Evolutionary conservation across 2,797 vertebrate genomes (phyloP), one percentile per base, ranked within the genome.

Genomic region (Fistularia tabacaria): DNA sequence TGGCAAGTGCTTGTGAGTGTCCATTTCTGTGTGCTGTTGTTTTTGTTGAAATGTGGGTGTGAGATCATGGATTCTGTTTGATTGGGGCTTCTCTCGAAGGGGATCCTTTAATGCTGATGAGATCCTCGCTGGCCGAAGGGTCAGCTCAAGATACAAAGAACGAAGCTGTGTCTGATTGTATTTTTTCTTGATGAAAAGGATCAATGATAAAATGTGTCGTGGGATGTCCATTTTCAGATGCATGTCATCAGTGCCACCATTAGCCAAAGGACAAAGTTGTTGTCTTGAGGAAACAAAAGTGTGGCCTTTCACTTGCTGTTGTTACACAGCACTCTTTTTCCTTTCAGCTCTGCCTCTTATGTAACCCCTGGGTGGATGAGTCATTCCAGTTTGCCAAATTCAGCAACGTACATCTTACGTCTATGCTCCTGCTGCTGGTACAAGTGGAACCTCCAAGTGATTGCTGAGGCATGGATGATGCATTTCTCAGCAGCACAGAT

Each of bases 281-380:
- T 49, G 50, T 66, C 57, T 59, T 68, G 46, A 46, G 57, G 43
- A 55, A 54, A 40, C 25, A 25, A 25, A 25, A 25, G 25, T 41
- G 36, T 53, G 25, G 52, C 64, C 54, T 45, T 57, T 61, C 59
- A 61, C 43, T 42, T 1, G 41, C 58, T 38, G 39, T 58, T 66
- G 45, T 69, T 64, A 52, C 59, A 67, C 78, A 75, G 72, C 56
- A 37, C 72, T 71, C 59, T 68, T 78, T 69, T 57, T 61, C 46
- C 43, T 51, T 57, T 73, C 78, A 76, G 52, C 59, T 66, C 66
- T 51, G 76, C 57, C 59, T 48, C 61, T 87, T 88, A 87, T 60
- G 64, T 78, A 90, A 88, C 74, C 66, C 13, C 71, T 58, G 71
- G 70, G 61, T 62, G 79, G 82, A 87, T 89, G 89, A 92, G 77